Base-by-base conservation (phyloP, 2,888 invertebrate genomes). In the Epinotia demarniana region DNA sequence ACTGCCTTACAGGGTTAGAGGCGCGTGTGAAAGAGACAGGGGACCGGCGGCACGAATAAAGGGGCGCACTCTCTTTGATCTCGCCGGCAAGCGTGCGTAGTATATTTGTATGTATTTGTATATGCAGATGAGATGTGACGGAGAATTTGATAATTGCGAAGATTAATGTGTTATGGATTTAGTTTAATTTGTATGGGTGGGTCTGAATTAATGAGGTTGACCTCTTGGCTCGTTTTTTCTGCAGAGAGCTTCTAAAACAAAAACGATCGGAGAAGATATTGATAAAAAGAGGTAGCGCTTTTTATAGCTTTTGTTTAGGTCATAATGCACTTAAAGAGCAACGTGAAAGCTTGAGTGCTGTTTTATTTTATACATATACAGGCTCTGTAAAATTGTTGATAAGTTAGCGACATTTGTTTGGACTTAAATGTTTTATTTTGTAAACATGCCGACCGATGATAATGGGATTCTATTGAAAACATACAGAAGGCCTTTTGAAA, bases 61-160 rank as follows among this genome's bases (percentile, higher is more conserved):
- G 92, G 92, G 93, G 92, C 91, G 92, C 86, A 86, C 85, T 89
- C 90, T 88, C 92, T 94, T 94, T 94, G 94, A 93, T 92, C 89
- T 92, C 83, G 87, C 91, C 92, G 93, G 87, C 89, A 90, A 90
- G 92, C 92, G 92, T 92, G 92, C 92, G 93, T 92, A 81, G 82
- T 84, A 83, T 84, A 84, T 82, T 83, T 83, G 78, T 88, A 87
- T 89, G 89, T 88, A 90, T 69, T 69, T 83, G 86, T 89, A 87
- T 90, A 93, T 93, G 93, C 91, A 93, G 93, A 93, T 93, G 92
- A 92, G 91, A 85, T 83, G 85, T 81, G 84, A 84, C 86, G 82
- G 90, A 89, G 93, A 92, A 92, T 94, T 94, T 93, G 93, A 93
- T 94, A 94, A 94, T 93, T 93, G 93, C 91, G 84, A 92, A 92